phyloP scores from a whole-genome alignment of 1,140 invertebrate genomes.

The Drosophila yakuba region DNA sequence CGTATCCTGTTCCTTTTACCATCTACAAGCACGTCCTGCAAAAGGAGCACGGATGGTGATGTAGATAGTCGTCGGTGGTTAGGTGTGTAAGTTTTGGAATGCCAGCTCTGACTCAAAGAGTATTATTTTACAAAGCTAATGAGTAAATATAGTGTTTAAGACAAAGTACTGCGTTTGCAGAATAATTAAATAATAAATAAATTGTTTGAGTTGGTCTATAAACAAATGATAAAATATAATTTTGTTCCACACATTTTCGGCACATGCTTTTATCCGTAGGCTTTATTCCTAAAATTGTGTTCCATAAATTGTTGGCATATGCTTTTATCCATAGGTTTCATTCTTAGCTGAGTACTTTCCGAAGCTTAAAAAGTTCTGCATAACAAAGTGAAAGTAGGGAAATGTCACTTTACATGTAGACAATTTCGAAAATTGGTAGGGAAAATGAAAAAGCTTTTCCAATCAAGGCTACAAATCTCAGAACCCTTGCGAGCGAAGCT shows the following conservation, averaged over 20 bases:
- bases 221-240: no score
- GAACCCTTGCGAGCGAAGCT: slow-evolving; percentile 2
- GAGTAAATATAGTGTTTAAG: slow-evolving; percentile 30
- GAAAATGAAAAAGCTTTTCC: slow-evolving; percentile 15
- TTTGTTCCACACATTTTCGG: neutral
- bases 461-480: neutral
- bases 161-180: neutral
- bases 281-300: neutral
- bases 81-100: slow-evolving; percentile 14
- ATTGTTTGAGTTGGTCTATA: no score
- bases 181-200: neutral
- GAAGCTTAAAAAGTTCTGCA: slow-evolving; percentile 7
- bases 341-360: neutral
- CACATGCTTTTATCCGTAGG: neutral
- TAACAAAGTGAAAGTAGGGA: no score
- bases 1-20: slow-evolving; percentile 91
- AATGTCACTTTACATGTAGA: slow-evolving; percentile 1
- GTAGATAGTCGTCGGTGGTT: neutral
- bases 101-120: slow-evolving; percentile 2
- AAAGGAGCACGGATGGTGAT: slow-evolving; percentile 86
- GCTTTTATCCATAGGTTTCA: neutral
- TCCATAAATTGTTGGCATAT: no score
- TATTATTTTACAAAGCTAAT: slow-evolving; percentile 5
- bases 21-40: slow-evolving; percentile 93
- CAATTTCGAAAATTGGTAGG: neutral